Evolutionary conservation across 2,113 vertebrate species (phyloP).

Genomic region (Muntiacus muntjak): DNA sequence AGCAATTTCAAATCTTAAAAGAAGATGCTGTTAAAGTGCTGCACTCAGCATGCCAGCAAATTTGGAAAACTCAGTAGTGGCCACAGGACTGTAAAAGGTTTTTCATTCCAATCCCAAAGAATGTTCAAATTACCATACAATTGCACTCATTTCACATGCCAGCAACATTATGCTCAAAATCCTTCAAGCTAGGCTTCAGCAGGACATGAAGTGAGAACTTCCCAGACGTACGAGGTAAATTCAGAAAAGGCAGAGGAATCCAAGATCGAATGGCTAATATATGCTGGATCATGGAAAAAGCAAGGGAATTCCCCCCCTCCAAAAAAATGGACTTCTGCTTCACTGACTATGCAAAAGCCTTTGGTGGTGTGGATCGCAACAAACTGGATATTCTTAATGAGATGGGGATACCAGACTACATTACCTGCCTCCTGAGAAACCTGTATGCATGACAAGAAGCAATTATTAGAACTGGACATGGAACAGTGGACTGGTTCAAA

Average conservation of each 20-base stretch:
- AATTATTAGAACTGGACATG: neutral
- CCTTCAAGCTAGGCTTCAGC: neutral
- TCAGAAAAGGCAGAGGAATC: neutral
- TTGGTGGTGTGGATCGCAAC: neutral
- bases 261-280: neutral
- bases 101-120: neutral
- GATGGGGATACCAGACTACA: neutral
- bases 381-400: neutral
- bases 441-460: neutral
- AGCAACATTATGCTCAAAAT: neutral
- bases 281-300: neutral
- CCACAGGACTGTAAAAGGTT: neutral
- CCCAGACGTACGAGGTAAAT: rapidly evolving
- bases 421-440: neutral
- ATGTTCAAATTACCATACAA: neutral
- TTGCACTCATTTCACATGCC: neutral
- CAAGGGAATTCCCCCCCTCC: neutral
- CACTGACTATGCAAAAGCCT: neutral
- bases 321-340: neutral
- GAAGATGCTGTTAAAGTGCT: neutral
- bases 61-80: neutral
- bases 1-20: neutral
- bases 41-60: neutral
- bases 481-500: neutral
- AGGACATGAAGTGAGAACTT: neutral